Evolutionary conservation across 1,140 invertebrate species (phyloP).

Genomic region (Muscidifurax raptorellus): DNA sequence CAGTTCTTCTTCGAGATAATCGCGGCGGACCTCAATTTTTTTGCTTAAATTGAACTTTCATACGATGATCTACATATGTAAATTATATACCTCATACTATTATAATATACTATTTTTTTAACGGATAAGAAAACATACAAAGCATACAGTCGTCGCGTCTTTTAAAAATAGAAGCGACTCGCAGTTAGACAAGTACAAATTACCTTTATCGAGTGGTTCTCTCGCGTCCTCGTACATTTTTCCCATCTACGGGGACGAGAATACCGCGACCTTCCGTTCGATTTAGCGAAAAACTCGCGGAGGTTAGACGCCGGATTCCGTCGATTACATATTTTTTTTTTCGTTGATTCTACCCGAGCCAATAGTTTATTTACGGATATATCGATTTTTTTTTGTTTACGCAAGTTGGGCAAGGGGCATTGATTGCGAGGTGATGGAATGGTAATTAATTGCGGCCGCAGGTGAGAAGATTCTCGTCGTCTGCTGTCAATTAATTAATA

Average conservation of each 20-base stretch:
- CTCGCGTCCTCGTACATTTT: slow-evolving; percentile 30
- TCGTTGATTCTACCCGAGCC: background rate
- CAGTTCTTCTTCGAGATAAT: too few relatives aligned
- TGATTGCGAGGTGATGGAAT: background rate
- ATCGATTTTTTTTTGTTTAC: slow-evolving; percentile 1
- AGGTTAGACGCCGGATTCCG: background rate
- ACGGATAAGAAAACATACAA: too few relatives aligned
- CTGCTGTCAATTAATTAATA: too few relatives aligned
- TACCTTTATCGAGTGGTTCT: slow-evolving; percentile 26
- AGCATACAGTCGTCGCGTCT: too few relatives aligned
- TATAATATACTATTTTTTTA: too few relatives aligned
- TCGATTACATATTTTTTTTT: background rate
- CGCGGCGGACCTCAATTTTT: too few relatives aligned
- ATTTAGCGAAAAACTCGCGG: background rate
- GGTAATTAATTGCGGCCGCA: background rate
- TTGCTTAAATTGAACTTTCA: too few relatives aligned
- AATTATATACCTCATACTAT: too few relatives aligned
- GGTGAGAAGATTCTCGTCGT: too few relatives aligned
- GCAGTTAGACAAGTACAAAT: slow-evolving; percentile 25
- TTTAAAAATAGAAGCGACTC: slow-evolving; percentile 32
- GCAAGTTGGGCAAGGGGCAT: background rate
- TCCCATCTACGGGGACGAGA: slow-evolving; percentile 21
- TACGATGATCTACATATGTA: too few relatives aligned
- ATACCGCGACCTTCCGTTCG: background rate
- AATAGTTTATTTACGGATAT: background rate